phyloP scores from a whole-genome alignment of 2,113 vertebrate species.

The Neolamprologus sp. region DNA sequence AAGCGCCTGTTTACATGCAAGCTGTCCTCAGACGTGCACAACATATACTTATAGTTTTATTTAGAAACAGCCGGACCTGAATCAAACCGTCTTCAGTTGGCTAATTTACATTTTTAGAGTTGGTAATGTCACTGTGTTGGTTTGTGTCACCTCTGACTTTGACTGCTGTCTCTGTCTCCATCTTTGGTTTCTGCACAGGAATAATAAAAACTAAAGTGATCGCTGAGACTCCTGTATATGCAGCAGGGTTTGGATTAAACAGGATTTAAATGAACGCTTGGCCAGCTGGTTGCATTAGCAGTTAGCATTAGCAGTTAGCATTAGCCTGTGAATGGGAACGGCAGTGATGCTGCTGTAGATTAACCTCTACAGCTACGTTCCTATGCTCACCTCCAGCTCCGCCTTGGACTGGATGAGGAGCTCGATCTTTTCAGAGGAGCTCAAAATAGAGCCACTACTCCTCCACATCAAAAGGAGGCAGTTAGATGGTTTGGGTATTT shows the following conservation, averaged over 20 bases:
- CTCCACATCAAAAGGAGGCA: not conserved
- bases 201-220: not conserved
- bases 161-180: accelerated
- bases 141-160: not conserved
- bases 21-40: not conserved
- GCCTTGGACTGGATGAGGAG: not conserved
- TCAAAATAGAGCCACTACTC: not conserved
- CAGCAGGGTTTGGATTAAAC: not conserved
- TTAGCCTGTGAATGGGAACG: not conserved
- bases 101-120: not conserved
- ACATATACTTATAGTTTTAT: not conserved
- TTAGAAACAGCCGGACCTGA: not conserved
- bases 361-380: not conserved
- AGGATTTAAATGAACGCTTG: not conserved
- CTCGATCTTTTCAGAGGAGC: not conserved
- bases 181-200: not conserved
- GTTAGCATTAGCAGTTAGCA: not conserved
- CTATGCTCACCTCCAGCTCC: not conserved
- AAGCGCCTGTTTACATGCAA: not conserved
- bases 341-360: not conserved
- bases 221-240: accelerated
- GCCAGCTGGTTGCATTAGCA: not conserved
- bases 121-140: accelerated
- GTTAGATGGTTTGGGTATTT: not conserved
- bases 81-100: not conserved